A percentile compares a stretch with the other conserved stretches of the same genome.
These are phyloP conservation scores for Molossus molossus DNA, from an alignment of 2,797 vertebrate genomes.

Conservation along the genomic window DNA sequence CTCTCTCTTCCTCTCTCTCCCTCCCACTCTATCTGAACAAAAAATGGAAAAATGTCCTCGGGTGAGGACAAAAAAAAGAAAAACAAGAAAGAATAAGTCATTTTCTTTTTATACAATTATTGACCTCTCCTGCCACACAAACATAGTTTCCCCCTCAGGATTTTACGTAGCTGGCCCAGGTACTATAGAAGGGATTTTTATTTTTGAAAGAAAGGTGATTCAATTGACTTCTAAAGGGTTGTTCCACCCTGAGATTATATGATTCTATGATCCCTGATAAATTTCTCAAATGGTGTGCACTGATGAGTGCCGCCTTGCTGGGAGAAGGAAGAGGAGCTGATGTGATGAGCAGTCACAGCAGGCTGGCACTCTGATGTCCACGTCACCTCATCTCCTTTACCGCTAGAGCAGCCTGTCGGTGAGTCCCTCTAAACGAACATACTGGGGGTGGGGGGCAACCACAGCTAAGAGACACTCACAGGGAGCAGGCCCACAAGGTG, in stretches of 20 bases:
- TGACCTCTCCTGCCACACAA: not conserved
- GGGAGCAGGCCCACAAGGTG: not conserved
- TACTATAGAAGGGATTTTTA: not conserved
- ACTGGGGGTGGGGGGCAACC: not conserved
- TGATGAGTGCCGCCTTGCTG: not conserved
- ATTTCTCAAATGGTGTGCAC: not conserved
- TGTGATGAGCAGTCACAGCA: not conserved
- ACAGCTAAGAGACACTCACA: not conserved
- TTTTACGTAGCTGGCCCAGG: constrained; percentile 23
- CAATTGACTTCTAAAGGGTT: constrained; percentile 20
- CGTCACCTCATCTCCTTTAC: not conserved
- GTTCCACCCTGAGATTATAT: not conserved
- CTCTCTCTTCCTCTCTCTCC: no score
- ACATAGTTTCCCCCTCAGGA: not conserved
- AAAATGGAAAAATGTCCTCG: no score
- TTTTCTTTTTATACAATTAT: constrained; percentile 7
- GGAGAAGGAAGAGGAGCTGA: not conserved
- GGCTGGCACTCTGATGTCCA: not conserved
- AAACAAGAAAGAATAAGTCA: not conserved
- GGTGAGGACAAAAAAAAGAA: no score
- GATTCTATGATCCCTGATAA: not conserved
- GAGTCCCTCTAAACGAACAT: not conserved
- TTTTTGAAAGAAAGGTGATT: constrained; percentile 61
- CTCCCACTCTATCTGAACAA: no score
- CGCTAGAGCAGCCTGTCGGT: not conserved